phyloP scores from a whole-genome alignment of 2,888 invertebrate genomes.

The Drosophila fungiperda region DNA sequence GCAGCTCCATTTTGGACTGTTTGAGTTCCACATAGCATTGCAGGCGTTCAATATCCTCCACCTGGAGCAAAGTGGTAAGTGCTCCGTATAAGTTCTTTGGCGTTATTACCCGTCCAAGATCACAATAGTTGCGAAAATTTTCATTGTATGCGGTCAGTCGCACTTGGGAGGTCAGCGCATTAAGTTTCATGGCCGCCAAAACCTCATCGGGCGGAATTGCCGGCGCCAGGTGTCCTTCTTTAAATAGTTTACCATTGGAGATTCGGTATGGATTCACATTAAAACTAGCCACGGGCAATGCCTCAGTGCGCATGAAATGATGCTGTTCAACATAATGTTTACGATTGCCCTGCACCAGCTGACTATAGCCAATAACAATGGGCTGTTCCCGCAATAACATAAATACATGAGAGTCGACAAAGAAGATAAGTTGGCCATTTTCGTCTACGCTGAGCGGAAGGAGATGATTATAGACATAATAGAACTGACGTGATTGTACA shows the following conservation, averaged over 20 bases:
- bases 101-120: conserved; percentile 53
- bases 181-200: conserved; percentile 49
- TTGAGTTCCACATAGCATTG: conserved; percentile 61
- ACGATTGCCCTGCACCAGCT: conserved; percentile 41
- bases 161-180: conserved; percentile 43
- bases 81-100: conserved; percentile 57
- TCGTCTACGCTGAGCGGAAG: conserved; percentile 65
- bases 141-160: conserved; percentile 48
- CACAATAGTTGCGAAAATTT: conserved; percentile 66
- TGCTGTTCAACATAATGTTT: conserved; percentile 79
- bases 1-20: conserved; percentile 67
- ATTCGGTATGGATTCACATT: conserved; percentile 70
- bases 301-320: conserved; percentile 80
- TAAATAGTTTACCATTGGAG: conserved; percentile 50
- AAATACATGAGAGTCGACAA: conserved; percentile 82
- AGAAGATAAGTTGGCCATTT: conserved; percentile 66
- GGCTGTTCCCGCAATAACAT: conserved; percentile 78
- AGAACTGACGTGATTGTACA: conserved; percentile 77
- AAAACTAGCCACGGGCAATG: conserved; percentile 71
- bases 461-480: conserved; percentile 73
- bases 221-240: conserved; percentile 30
- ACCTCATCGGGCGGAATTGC: conserved; percentile 55
- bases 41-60: conserved; percentile 80
- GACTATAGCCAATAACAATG: conserved; percentile 74
- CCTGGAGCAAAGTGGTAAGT: conserved; percentile 69